Base-by-base conservation (phyloP, 2,113 vertebrate genomes). In the Catharus bicknelli region DNA sequence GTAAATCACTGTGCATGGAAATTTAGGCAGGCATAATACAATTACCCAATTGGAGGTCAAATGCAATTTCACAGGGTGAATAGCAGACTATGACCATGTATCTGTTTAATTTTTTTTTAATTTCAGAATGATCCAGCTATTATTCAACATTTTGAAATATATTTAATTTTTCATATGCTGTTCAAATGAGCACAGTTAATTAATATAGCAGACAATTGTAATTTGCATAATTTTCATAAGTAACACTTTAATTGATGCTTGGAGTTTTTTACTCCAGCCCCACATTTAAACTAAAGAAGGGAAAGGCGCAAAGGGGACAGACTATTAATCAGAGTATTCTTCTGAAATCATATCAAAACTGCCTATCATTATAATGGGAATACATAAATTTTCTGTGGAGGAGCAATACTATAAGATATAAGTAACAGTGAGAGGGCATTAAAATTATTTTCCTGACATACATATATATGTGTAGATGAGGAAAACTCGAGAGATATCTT, bases 1-100 rank as follows among this genome's bases (percentile, higher is more conserved):
- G 82, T 91, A 95, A 96, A 93, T 91, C 83, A 91, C 63, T 64
- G 63, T 59, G 90, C 91, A 83, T 50, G 68, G 68, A 94, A 95
- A 95, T 93, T 83, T 88, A 94, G 93, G 64, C 91, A 95, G 90
- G 72, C 82, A 26, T 85, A 94, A 95, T 88, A 91, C 75, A 95
- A 95, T 95, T 93, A 96, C 43, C 76, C 30, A 16, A 83, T 42
- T 83, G 79, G 79, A 94, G 95, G 93, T 93, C 95, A 95, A 96
- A 94, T 81, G 79, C 53, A 95, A 94, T 96, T 96, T 96, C 94
- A 96, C 82, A 88, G 94, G 93, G 91, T 96, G 93, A 95, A 83
- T 93, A 95, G 87, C 94, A 95, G 51, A 77, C 87, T 91, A 83
- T 68, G 85, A 90, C 72, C 85, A 90, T 34, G 84, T 92, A 95